A percentile compares a stretch with the other conserved stretches of the same genome.
Conservation (phyloP, 2,113 vertebrate genomes). For the Balaenoptera acutorostrata region DNA sequence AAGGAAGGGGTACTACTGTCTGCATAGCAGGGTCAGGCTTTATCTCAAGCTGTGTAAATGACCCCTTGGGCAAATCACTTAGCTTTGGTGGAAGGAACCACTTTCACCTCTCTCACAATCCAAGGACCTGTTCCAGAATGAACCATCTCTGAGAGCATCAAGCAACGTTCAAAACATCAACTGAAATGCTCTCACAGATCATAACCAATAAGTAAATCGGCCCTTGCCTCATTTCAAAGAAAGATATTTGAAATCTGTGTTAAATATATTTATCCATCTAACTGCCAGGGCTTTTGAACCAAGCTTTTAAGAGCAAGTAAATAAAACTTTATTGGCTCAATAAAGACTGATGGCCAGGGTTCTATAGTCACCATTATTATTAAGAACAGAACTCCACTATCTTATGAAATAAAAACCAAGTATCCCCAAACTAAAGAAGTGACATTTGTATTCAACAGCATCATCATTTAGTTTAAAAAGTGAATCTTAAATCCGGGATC, state of each 20-base stretch:
- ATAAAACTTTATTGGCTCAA: background rate
- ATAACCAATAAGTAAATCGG: background rate
- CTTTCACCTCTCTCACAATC: background rate
- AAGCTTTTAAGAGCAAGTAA: slow-evolving; percentile 28
- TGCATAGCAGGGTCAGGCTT: background rate
- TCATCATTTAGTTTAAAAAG: background rate
- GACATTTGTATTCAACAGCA: background rate
- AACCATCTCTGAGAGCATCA: background rate
- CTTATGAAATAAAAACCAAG: background rate
- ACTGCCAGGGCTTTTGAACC: background rate
- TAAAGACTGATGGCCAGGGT: background rate
- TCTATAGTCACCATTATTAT: background rate
- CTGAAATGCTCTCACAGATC: background rate
- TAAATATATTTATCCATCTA: background rate
- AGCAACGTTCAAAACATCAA: background rate
- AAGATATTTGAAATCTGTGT: slow-evolving; percentile 15
- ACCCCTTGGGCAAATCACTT: background rate
- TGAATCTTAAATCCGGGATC: background rate
- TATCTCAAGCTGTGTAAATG: background rate
- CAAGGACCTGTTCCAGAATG: background rate
- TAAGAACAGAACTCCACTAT: background rate
- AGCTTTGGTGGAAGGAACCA: background rate
- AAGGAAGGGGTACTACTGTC: background rate
- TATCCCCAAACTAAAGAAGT: background rate
- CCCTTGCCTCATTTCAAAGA: slow-evolving; percentile 2